These are phyloP conservation scores for Cantharis rustica DNA, from an alignment of 2,888 invertebrate genomes.

Conservation along the genomic window DNA sequence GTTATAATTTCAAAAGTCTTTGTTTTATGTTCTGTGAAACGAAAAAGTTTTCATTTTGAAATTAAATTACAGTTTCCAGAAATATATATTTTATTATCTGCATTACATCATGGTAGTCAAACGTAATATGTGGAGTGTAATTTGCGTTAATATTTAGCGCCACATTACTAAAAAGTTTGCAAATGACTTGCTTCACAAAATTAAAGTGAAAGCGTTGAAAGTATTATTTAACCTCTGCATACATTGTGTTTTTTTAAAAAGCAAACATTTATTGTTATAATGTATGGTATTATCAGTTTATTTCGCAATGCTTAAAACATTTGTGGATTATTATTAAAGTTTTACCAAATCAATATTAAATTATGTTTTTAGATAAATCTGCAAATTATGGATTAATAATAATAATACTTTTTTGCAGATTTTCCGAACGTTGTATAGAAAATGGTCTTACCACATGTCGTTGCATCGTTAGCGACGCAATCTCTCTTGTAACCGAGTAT, in stretches of 20 bases:
- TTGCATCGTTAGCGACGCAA: constrained; percentile 12
- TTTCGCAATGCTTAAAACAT: not conserved
- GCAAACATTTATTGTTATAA: not conserved
- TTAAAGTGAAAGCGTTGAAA: not conserved
- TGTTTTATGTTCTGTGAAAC: not conserved
- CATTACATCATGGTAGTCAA: not conserved
- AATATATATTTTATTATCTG: not conserved
- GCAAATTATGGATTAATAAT: not conserved
- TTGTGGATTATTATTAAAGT: not conserved
- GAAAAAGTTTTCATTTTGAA: not conserved
- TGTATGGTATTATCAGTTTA: too few species aligned
- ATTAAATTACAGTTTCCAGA: not conserved
- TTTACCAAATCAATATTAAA: not conserved
- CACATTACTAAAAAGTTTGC: not conserved
- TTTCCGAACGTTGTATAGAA: not conserved
- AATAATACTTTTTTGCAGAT: constrained; percentile 8
- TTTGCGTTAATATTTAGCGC: not conserved
- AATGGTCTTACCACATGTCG: constrained; percentile 5
- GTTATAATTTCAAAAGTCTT: not conserved
- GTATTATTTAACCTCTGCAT: not conserved
- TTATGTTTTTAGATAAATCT: not conserved
- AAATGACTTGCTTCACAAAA: not conserved
- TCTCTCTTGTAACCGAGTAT: not conserved
- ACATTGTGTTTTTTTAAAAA: not conserved
- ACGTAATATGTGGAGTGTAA: not conserved